Evolutionary conservation across 2,113 vertebrate genomes (phyloP).

Genomic region (Rhinopomastus cyanomelas): DNA sequence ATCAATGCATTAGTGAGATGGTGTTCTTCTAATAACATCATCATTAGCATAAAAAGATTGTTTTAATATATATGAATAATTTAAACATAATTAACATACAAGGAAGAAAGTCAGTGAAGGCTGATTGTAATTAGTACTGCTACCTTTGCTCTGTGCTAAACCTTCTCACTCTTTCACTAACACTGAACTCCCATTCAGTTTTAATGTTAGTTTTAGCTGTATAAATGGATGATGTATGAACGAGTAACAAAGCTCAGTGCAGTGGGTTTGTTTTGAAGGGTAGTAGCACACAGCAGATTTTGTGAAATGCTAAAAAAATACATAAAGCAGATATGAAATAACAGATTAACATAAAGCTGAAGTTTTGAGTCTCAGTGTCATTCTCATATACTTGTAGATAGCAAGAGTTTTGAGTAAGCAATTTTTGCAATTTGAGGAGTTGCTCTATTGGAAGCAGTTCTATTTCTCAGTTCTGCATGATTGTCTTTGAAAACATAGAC

Average conservation of each 20-base stretch:
- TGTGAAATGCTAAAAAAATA: neutral
- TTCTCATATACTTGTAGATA: neutral
- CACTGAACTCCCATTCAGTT: neutral
- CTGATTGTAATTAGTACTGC: neutral
- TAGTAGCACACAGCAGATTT: neutral
- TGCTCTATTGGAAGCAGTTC: constrained; percentile 20
- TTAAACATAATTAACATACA: neutral
- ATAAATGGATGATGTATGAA: neutral
- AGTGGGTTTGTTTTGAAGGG: neutral
- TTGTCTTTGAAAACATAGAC: constrained; percentile 42
- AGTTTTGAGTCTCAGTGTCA: neutral
- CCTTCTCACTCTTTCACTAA: neutral
- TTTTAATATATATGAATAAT: neutral
- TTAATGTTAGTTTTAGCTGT: neutral
- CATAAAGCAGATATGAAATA: neutral
- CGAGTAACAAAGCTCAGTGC: neutral
- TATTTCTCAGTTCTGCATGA: constrained; percentile 51
- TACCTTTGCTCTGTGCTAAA: neutral
- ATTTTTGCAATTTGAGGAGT: constrained; percentile 32
- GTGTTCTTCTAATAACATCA: neutral
- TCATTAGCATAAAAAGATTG: neutral
- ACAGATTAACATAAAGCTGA: neutral
- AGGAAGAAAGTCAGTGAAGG: constrained; percentile 13
- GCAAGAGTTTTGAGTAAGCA: neutral
- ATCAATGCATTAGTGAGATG: neutral